These are phyloP conservation scores for Allolobophora icterica DNA, from an alignment of 2,888 invertebrate genomes.

Conservation along the genomic window DNA sequence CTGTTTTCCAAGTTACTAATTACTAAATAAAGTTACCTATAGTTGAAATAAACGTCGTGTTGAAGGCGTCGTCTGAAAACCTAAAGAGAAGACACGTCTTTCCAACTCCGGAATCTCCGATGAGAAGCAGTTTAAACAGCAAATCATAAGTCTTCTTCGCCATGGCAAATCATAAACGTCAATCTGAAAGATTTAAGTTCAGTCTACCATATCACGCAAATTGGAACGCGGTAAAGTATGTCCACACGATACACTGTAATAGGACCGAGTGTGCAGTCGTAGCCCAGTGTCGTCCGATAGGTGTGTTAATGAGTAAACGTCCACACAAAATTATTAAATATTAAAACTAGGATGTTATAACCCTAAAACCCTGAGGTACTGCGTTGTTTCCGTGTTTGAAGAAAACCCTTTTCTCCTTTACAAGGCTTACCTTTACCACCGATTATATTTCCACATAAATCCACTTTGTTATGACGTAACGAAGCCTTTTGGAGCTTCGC, in stretches of 20 bases:
- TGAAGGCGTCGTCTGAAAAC: constrained; percentile 72
- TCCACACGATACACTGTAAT: background rate
- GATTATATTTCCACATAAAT: background rate
- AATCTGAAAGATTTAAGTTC: constrained; percentile 3
- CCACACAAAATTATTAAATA: background rate
- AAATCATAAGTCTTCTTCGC: constrained; percentile 71
- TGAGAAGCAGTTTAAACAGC: constrained; percentile 71
- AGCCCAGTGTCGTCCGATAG: background rate
- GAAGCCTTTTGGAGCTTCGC: too few species aligned
- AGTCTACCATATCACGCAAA: constrained; percentile 11
- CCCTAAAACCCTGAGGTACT: background rate
- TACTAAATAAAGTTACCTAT: constrained; percentile 63
- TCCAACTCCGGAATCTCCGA: constrained; percentile 72
- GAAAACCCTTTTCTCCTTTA: background rate
- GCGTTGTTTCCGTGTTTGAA: constrained; percentile 2
- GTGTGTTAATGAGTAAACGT: background rate
- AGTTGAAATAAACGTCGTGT: constrained; percentile 71
- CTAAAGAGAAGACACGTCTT: constrained; percentile 72
- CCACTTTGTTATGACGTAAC: background rate
- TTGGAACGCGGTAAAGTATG: background rate
- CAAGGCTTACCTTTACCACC: constrained; percentile 2
- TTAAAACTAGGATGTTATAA: background rate
- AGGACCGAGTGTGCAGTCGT: constrained; percentile 4
- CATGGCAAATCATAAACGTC: constrained; percentile 59
- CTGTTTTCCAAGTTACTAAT: constrained; percentile 44